Percentiles rank a stretch among this genome's conserved stretches.
phyloP scores from a whole-genome alignment of 1,140 invertebrate genomes.

The Drosophila carrolli region DNA sequence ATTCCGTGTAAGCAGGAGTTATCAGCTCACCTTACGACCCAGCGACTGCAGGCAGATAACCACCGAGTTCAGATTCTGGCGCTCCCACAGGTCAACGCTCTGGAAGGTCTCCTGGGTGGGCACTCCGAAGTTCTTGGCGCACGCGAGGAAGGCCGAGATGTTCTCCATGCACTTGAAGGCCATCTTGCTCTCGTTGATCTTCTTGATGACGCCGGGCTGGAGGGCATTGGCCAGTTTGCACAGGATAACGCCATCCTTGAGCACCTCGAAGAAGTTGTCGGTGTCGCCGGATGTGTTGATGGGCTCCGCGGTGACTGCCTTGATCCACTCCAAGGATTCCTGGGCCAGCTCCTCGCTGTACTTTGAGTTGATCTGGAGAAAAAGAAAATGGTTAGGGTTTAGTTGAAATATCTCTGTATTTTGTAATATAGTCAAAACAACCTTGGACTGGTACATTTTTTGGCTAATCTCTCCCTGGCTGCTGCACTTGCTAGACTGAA shows the following conservation, averaged over 20 bases:
- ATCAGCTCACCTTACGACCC: conserved; percentile 93
- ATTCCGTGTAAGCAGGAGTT: not conserved
- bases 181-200: conserved; percentile 93
- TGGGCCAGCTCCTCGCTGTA: conserved; percentile 96
- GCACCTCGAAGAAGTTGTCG: conserved; percentile 95
- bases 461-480: conserved; percentile 9
- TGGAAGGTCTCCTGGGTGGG: conserved; percentile 98
- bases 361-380: conserved; percentile 95
- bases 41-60: conserved; percentile 97
- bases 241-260: conserved; percentile 94
- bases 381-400: not conserved
- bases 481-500: conserved; percentile 36
- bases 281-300: conserved; percentile 93
- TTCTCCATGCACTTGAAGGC: conserved; percentile 99
- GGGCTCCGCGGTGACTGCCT: conserved; percentile 91
- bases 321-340: conserved; percentile 96
- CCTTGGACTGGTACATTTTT: conserved; percentile 68
- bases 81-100: conserved; percentile 97
- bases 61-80: conserved; percentile 97
- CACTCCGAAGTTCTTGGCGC: conserved; percentile 94
- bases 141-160: conserved; percentile 96
- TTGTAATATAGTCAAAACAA: not conserved
- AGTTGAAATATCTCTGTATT: not conserved
- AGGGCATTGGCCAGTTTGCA: conserved; percentile 94
- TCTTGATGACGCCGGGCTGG: conserved; percentile 92